phyloP scores from a whole-genome alignment of 1,140 invertebrate genomes.

The Psilanteris sp. region DNA sequence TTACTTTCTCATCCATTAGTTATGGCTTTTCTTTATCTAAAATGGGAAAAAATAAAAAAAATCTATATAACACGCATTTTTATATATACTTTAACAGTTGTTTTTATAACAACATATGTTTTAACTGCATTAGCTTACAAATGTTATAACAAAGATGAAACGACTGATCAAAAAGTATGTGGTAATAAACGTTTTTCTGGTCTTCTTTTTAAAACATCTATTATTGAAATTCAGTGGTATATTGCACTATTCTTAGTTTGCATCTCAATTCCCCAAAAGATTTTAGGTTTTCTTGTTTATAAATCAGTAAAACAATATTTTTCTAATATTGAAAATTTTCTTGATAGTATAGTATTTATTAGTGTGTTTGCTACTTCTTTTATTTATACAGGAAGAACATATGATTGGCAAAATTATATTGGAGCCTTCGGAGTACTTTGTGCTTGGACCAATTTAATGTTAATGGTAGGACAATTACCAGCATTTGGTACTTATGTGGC shows the following conservation, averaged over 20 bases:
- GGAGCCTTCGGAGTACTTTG: conserved; percentile 83
- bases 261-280: conserved; percentile 81
- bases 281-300: conserved; percentile 82
- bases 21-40: conserved; percentile 83
- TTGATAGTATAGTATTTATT: conserved; percentile 82
- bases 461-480: conserved; percentile 84
- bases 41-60: conserved; percentile 84
- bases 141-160: conserved; percentile 73
- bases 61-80: conserved; percentile 83
- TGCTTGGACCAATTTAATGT: conserved; percentile 84
- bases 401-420: conserved; percentile 83
- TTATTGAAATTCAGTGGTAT: conserved; percentile 82
- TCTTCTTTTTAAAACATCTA: conserved; percentile 76
- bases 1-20: conserved; percentile 83
- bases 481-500: conserved; percentile 85
- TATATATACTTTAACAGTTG: conserved; percentile 82
- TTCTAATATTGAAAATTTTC: conserved; percentile 82
- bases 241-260: conserved; percentile 79
- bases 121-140: conserved; percentile 80
- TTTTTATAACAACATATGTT: conserved; percentile 82
- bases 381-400: conserved; percentile 77
- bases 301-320: conserved; percentile 82
- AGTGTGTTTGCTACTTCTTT: conserved; percentile 81
- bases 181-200: conserved; percentile 78
- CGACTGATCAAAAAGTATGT: conserved; percentile 76